Evolutionary conservation across 2,113 vertebrate species (phyloP).

Genomic region (Hoplias malabaricus): DNA sequence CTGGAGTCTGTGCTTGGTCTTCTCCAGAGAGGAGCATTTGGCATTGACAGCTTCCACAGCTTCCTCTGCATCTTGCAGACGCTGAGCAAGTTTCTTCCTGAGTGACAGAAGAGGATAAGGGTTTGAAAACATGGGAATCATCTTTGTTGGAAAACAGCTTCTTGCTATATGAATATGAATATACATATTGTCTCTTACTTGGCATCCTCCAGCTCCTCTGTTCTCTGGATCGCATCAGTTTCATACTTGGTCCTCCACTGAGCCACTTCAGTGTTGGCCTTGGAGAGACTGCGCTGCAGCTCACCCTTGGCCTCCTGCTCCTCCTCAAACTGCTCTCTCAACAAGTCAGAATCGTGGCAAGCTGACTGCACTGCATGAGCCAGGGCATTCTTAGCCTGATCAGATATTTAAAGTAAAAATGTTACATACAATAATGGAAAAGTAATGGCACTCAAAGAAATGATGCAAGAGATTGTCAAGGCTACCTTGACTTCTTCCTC

Average conservation of each 20-base stretch:
- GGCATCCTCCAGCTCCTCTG: slow-evolving; percentile 68
- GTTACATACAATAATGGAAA: neutral
- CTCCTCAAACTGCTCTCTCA: slow-evolving; percentile 68
- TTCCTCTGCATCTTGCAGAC: slow-evolving; percentile 80
- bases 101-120: neutral
- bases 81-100: slow-evolving; percentile 83
- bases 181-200: slow-evolving; percentile 58
- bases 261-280: slow-evolving; percentile 78
- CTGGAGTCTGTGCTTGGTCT: slow-evolving; percentile 83
- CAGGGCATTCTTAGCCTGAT: slow-evolving; percentile 57
- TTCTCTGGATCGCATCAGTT: slow-evolving; percentile 65
- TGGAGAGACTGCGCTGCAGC: slow-evolving; percentile 71
- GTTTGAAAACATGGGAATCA: neutral
- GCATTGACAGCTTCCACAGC: slow-evolving; percentile 80
- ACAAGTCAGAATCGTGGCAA: slow-evolving; percentile 69
- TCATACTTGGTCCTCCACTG: slow-evolving; percentile 73
- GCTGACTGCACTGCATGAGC: slow-evolving; percentile 70
- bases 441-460: neutral
- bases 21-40: slow-evolving; percentile 82
- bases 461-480: no score
- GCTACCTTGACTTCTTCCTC: slow-evolving; percentile 70
- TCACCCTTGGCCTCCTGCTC: slow-evolving; percentile 69
- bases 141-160: slow-evolving; percentile 61
- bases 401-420: neutral
- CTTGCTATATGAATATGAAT: neutral